Evolutionary conservation across 2,113 vertebrate species (phyloP), one percentile per base, ranked within the genome.

Genomic region (Parus major): DNA sequence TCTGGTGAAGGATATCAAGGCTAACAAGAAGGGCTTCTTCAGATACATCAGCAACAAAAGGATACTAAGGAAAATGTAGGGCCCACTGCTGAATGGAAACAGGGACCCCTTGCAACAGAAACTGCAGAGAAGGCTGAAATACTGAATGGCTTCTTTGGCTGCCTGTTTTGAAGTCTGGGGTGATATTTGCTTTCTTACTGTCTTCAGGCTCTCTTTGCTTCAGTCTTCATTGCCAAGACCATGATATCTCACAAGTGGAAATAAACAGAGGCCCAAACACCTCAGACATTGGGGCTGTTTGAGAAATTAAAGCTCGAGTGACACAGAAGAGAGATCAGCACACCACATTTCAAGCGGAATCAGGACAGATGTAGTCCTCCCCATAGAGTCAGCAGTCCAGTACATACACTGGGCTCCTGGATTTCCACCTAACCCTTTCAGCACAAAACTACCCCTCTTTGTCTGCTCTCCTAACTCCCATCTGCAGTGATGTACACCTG

Each of bases 341-440:
- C 8, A 78, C 3, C 16, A 29, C 1, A 1, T 61, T 91, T 55
- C 3, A 0, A 20, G 13, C 11, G 6, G 5, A 71, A 23, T 17
- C 65, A 75, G 44, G 52, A 65, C 23, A 87, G 36, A 70, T 6
- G 7, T 8, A 82, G 24, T 39, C 39, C 21, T 88, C n/a, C 9
- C 3, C 35, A 60, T 12, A 11, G n/a, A 72, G 16, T 41, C 35
- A 86, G 46, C 7, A 49, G 21, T n/a, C 16, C n/a, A 29, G 27
- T 8, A 50, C 2, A 2, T 64, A 63, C 33, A 24, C 5, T 23
- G 21, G 23, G 20, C 23, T 88, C 36, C 55, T 66, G 17, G 28
- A 57, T 36, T 49, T 50, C 27, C 35, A 14, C 25, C n/a, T 44
- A 87, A 73, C 5, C 12, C 42, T 49, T 86, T 77, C 46, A 81